Base-by-base conservation (phyloP, 92 coral and sea anemone genomes). In the Scolanthus callimorphus region DNA sequence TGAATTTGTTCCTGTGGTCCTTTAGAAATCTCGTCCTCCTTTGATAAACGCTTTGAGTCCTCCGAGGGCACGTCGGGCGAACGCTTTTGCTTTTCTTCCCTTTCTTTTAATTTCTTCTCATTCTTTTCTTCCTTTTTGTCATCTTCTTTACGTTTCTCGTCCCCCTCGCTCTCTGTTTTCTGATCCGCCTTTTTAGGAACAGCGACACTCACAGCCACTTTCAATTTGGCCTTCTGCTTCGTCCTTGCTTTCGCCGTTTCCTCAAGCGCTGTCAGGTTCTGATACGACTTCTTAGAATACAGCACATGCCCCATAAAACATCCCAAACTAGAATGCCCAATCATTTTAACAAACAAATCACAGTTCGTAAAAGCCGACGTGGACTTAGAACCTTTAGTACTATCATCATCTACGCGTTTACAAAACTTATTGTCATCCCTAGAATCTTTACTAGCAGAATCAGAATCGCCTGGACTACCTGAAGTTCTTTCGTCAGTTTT, bases 301-400 rank as follows among this genome's bases (percentile, higher is more conserved):
- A 85, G 44, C 45, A 80, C 38, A 38, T 31, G 55, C 0, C 85
- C 80, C 78, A 67, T 54, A 11, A 49, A 60, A 43, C 90, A 77
- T 8, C 79, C 81, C 37, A 78, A 73, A 46, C 85, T 54, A 0
- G 79, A 73, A 12, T 59, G 85, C 20, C 89, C 85, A 2, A 86
- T 39, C 23, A 65, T 58, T 25, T 72, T 67, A 20, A 80, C 65
- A 41, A 87, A 45, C 31, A 68, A 9, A 34, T 83, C 74, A 55
- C 86, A 78, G 4, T 57, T 34, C 1, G 90, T 26, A 22, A 63
- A 61, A 25, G 79, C 74, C 23, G 76, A 19, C 20, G 83, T 67
- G 0, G 74, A 49, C 31, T 39, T 38, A 1, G 74, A 63, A 17
- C 67, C 59, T n/a, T 39, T 43, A 1, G 8, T 12, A 25, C 34